phyloP scores from a whole-genome alignment of 1,140 invertebrate genomes.

The Sycobia sp. region DNA sequence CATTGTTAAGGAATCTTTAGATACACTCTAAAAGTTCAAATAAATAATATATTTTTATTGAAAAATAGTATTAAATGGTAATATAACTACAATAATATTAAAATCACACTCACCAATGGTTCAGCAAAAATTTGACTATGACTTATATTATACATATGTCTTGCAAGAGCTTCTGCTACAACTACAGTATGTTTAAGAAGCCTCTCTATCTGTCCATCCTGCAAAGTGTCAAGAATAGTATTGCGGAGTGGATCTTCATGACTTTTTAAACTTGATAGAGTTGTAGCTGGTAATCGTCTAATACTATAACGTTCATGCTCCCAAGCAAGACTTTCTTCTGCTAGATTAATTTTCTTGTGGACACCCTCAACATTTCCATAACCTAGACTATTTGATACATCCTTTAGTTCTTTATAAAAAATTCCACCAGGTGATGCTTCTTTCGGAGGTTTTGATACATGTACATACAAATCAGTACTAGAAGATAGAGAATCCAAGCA shows the following conservation, averaged over 20 bases:
- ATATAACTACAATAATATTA: too few species aligned
- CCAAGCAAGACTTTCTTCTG: conserved; percentile 91
- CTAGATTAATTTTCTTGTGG: conserved; percentile 98
- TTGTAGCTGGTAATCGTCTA: conserved; percentile 87
- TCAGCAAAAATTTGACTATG: conserved; percentile 71
- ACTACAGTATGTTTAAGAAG: conserved; percentile 75
- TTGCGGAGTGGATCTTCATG: conserved; percentile 66
- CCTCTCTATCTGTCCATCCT: conserved; percentile 66
- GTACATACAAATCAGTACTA: conserved; percentile 74
- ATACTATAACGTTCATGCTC: conserved; percentile 97
- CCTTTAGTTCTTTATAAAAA: conserved; percentile 74
- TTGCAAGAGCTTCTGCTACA: conserved; percentile 82
- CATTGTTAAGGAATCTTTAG: conserved; percentile 71
- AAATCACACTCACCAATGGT: conserved; percentile 65
- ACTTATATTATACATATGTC: conserved; percentile 84
- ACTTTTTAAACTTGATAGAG: conserved; percentile 79
- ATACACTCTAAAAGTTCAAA: conserved; percentile 67
- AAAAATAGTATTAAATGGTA: too few species aligned
- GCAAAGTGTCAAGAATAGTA: conserved; percentile 69
- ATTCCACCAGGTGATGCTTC: conserved; percentile 76
- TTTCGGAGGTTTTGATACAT: conserved; percentile 95
- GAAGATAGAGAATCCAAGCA: conserved; percentile 85
- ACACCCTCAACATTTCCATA: conserved; percentile 74
- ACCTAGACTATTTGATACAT: conserved; percentile 61
- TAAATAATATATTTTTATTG: too few species aligned